Base-by-base conservation (phyloP, 1,140 invertebrate genomes). In the Aethina tumida region DNA sequence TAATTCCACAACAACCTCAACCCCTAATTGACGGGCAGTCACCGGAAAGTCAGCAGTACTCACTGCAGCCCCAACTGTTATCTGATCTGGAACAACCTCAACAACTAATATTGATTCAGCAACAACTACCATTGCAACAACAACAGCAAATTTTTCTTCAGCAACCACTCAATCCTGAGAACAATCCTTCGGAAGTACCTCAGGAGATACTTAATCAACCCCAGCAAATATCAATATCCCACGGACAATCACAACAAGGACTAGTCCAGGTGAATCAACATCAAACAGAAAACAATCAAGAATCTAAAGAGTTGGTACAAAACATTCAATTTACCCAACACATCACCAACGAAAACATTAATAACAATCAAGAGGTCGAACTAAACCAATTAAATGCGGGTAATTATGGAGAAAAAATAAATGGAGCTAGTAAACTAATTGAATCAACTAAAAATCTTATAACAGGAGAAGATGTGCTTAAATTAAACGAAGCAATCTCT, bases 401-500 rank as follows among this genome's bases (percentile, higher is more conserved):
- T 24, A 20, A 21, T 35, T 10, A 21, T 25, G 13, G 27, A 15
- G 13, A 10, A 16, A 19, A 15, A 26, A n/a, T 28, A 13, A 19
- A 28, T 16, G 10, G n/a, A 20, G 45, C 32, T 3, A 41, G 35
- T 6, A 68, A 60, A 53, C 41, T 71, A 21, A 66, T 71, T 5
- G 64, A 66, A 28, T 69, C 62, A 8, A 71, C 69, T 4, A 66
- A 67, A 50, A 65, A 72, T 58, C 52, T 71, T 6, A 65, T 73
- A 31, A 60, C 63, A 8, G 71, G 70, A 43, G 62, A 67, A 47
- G 71, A 73, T 58, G 61, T 73, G 9, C 43, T 73, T 19, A 63
- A 61, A 50, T 71, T 73, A 4, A 73, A 73, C 45, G 58, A 65
- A 12, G 67, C 68, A 1, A 57, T 57, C n/a, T 47, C 50, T 1